These are phyloP conservation scores for Danio albolineatus DNA, from an alignment of 2,797 vertebrate genomes.

Conservation along the genomic window DNA sequence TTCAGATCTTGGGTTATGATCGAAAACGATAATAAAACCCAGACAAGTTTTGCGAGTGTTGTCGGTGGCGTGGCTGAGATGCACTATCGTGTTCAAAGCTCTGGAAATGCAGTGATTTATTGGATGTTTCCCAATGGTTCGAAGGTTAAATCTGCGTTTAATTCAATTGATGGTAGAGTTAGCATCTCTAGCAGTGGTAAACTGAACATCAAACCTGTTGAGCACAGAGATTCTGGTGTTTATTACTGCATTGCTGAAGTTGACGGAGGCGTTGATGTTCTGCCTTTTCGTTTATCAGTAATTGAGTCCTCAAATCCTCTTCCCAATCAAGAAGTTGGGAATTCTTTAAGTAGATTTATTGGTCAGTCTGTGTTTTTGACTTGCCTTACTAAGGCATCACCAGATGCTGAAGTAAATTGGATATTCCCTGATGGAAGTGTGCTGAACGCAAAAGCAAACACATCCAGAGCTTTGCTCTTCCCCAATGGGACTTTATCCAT, in stretches of 20 bases:
- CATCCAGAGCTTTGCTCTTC: conserved; percentile 73
- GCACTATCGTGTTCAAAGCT: conserved; percentile 82
- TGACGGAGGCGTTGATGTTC: conserved; percentile 77
- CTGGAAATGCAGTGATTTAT: conserved; percentile 76
- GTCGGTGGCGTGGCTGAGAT: conserved; percentile 79
- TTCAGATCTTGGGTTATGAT: conserved; percentile 87
- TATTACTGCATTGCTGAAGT: conserved; percentile 86
- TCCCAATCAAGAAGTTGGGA: conserved; percentile 67
- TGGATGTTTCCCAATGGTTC: conserved; percentile 90
- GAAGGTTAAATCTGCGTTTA: conserved; percentile 73
- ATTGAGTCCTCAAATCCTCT: conserved; percentile 74
- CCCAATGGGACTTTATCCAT: conserved; percentile 85
- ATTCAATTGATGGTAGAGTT: conserved; percentile 72
- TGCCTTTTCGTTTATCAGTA: conserved; percentile 80
- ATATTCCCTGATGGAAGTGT: conserved; percentile 84
- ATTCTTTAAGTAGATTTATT: conserved; percentile 73
- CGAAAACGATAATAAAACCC: conserved; percentile 71
- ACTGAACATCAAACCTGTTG: conserved; percentile 75
- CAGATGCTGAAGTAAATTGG: conserved; percentile 85
- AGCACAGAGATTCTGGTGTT: conserved; percentile 81
- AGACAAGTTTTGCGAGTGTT: conserved; percentile 70
- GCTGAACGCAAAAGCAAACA: conserved; percentile 69
- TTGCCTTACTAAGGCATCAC: conserved; percentile 80
- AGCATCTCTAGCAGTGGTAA: conserved; percentile 74
- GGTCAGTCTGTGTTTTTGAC: conserved; percentile 81